phyloP scores from a whole-genome alignment of 2,888 invertebrate genomes.

The Leptopterna dolabrata region DNA sequence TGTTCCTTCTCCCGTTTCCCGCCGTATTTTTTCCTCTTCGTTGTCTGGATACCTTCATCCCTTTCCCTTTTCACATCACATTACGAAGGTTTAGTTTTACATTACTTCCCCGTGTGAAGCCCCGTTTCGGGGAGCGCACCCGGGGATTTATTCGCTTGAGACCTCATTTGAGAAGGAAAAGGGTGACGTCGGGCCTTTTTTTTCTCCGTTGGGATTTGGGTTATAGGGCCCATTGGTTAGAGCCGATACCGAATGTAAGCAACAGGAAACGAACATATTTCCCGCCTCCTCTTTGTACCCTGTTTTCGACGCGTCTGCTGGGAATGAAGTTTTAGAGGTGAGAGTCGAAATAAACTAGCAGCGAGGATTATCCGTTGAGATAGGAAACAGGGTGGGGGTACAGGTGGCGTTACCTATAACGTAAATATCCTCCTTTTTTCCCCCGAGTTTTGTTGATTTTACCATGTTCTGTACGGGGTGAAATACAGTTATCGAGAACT shows the following conservation, averaged over 20 bases:
- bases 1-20: neutral
- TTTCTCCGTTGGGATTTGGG: neutral
- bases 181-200: neutral
- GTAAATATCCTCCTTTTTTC: too few species aligned
- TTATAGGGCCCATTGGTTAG: neutral
- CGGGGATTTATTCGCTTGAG: neutral
- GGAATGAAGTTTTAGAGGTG: neutral
- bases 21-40: neutral
- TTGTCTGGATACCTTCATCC: neutral
- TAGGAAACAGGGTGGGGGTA: too few species aligned
- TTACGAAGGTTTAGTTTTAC: constrained; percentile 1
- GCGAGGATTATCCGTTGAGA: neutral
- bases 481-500: too few species aligned
- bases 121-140: neutral
- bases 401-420: too few species aligned
- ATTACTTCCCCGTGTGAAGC: neutral
- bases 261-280: neutral
- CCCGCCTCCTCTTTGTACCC: neutral
- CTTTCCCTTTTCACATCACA: neutral
- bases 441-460: too few species aligned
- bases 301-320: neutral
- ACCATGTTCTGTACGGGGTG: too few species aligned
- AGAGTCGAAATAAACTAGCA: neutral
- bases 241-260: neutral
- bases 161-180: neutral